phyloP scores from a whole-genome alignment of 2,888 invertebrate genomes.

The Drosophila kokeensis region DNA sequence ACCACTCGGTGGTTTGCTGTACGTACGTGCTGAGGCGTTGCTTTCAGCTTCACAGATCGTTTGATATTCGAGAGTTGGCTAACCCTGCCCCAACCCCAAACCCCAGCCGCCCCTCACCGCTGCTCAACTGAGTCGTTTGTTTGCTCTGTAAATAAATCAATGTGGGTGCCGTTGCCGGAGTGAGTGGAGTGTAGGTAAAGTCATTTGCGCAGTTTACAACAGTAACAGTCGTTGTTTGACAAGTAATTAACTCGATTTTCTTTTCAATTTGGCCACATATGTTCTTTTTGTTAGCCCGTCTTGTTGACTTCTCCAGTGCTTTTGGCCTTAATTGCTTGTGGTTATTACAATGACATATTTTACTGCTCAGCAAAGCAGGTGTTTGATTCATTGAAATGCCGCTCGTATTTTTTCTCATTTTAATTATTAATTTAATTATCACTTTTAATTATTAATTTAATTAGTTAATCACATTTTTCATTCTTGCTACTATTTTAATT shows the following conservation, averaged over 20 bases:
- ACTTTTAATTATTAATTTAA: neutral
- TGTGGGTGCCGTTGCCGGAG: slow-evolving; percentile 13
- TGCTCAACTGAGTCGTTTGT: slow-evolving; percentile 41
- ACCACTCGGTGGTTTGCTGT: slow-evolving; percentile 25
- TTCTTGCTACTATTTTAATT: neutral
- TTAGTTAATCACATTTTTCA: neutral
- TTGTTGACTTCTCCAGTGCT: neutral
- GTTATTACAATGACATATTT: neutral
- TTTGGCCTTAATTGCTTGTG: slow-evolving; percentile 6
- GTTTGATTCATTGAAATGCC: neutral
- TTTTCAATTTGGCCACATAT: slow-evolving; percentile 20
- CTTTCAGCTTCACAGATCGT: slow-evolving; percentile 73
- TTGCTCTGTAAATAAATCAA: slow-evolving; percentile 78
- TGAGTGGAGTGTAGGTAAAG: slow-evolving; percentile 46
- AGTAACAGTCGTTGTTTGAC: slow-evolving; percentile 73
- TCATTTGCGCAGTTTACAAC: slow-evolving; percentile 74
- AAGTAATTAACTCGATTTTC: slow-evolving; percentile 71
- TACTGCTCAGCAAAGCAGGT: neutral
- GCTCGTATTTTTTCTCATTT: neutral
- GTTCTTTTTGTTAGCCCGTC: neutral
- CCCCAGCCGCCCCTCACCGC: neutral
- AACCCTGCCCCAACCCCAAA: neutral
- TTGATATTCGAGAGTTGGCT: slow-evolving; percentile 61
- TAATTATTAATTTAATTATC: neutral
- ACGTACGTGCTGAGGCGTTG: slow-evolving; percentile 69